These are phyloP conservation scores for Celastrina argiolus DNA, from an alignment of 2,888 invertebrate genomes.

Conservation along the genomic window DNA sequence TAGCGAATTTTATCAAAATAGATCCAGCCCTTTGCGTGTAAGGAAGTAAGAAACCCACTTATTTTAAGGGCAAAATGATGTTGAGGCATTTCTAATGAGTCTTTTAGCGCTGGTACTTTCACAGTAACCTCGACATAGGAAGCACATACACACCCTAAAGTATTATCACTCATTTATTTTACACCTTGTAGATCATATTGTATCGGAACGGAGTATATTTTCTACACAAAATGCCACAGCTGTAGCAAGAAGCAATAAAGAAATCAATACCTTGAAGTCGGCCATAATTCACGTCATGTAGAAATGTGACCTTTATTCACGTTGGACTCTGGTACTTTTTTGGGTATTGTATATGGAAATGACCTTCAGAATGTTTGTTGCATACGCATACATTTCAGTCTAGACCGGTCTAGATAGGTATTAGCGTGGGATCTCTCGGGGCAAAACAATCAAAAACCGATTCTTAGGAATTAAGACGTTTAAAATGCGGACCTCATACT, in stretches of 20 bases:
- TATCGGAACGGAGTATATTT: too few relatives aligned
- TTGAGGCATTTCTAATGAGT: too few relatives aligned
- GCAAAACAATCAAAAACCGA: constrained; percentile 17
- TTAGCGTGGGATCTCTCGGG: not conserved
- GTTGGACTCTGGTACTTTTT: not conserved
- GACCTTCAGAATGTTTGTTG: not conserved
- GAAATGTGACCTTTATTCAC: not conserved
- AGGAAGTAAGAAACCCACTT: too few relatives aligned
- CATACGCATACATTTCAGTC: not conserved
- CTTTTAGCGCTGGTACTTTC: too few relatives aligned
- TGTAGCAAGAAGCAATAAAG: not conserved
- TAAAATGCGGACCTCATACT: constrained; percentile 11
- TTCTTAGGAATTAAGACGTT: constrained; percentile 15
- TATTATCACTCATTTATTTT: too few relatives aligned
- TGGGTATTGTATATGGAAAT: not conserved
- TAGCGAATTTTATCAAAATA: too few relatives aligned
- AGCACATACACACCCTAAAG: too few relatives aligned
- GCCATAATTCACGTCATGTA: not conserved
- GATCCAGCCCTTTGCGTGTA: too few relatives aligned
- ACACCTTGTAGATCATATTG: too few relatives aligned
- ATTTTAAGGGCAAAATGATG: too few relatives aligned
- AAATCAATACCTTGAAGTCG: not conserved
- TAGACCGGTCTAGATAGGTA: not conserved
- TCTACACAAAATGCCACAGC: not conserved
- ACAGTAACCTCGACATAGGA: too few relatives aligned